Evolutionary conservation across 2,113 vertebrate genomes (phyloP).

Genomic region (Panurus biarmicus): DNA sequence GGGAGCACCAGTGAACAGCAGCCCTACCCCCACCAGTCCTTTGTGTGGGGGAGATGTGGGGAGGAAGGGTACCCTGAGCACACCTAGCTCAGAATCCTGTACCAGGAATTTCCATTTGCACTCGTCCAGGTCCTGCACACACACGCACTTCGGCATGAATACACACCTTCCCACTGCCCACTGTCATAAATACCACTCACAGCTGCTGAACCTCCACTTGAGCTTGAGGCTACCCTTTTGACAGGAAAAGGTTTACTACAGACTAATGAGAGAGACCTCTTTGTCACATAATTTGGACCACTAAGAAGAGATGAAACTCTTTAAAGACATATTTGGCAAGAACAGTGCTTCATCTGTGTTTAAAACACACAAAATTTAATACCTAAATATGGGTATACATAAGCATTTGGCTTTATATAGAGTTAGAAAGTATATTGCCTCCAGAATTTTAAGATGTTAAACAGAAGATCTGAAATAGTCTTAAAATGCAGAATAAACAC

Average conservation of each 20-base stretch:
- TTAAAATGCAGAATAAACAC: not conserved
- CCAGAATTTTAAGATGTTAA: not conserved
- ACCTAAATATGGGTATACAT: not conserved
- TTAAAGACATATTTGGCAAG: not conserved
- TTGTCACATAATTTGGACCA: not conserved
- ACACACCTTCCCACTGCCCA: not conserved
- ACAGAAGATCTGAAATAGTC: not conserved
- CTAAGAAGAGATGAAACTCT: not conserved
- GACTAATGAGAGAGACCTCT: not conserved
- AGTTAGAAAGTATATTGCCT: not conserved
- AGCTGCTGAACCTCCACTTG: not conserved
- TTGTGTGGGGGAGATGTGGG: not conserved
- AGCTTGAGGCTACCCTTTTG: not conserved
- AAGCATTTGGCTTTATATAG: not conserved
- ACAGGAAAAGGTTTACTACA: not conserved
- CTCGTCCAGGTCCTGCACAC: rapidly evolving
- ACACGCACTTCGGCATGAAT: rapidly evolving
- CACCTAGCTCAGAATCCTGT: not conserved
- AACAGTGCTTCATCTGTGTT: not conserved
- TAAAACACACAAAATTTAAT: not conserved
- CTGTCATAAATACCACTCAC: not conserved
- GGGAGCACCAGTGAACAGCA: not conserved
- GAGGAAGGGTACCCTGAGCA: not conserved
- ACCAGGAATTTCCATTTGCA: not conserved
- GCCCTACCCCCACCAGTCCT: not conserved